Conservation (phyloP, 2,888 invertebrate genomes). For the Sepiola atlantica region DNA sequence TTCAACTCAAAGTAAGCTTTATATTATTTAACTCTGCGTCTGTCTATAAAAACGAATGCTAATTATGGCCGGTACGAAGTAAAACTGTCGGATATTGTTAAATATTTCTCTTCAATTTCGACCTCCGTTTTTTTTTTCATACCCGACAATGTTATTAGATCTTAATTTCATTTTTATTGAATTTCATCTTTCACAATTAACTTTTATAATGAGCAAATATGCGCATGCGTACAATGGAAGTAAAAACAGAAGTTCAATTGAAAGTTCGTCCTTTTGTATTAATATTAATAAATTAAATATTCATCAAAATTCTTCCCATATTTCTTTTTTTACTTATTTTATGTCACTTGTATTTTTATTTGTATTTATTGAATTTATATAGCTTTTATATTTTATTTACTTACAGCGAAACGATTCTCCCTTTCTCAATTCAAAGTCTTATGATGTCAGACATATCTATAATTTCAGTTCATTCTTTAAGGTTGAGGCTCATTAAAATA, state of each 20-base stretch:
- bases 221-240: neutral
- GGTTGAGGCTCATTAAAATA: neutral
- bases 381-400: too few relatives aligned
- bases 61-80: neutral
- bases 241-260: neutral
- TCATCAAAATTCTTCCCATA: neutral
- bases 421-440: neutral
- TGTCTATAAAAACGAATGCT: neutral
- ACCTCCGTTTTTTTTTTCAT: neutral
- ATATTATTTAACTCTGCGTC: too few relatives aligned
- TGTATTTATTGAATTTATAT: too few relatives aligned
- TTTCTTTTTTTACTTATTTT: neutral
- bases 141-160: neutral
- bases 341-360: too few relatives aligned
- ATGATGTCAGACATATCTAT: neutral
- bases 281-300: neutral
- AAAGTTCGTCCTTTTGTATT: neutral
- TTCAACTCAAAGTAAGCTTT: too few relatives aligned
- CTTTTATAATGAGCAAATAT: neutral
- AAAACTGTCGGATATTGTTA: neutral
- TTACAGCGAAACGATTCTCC: neutral
- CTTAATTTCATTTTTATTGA: neutral
- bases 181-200: neutral
- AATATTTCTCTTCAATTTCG: neutral
- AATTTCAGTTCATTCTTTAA: neutral